Conservation (phyloP, 30 jellyfish, hydroid and myxozoan species). For the Hydra vulgaris region DNA sequence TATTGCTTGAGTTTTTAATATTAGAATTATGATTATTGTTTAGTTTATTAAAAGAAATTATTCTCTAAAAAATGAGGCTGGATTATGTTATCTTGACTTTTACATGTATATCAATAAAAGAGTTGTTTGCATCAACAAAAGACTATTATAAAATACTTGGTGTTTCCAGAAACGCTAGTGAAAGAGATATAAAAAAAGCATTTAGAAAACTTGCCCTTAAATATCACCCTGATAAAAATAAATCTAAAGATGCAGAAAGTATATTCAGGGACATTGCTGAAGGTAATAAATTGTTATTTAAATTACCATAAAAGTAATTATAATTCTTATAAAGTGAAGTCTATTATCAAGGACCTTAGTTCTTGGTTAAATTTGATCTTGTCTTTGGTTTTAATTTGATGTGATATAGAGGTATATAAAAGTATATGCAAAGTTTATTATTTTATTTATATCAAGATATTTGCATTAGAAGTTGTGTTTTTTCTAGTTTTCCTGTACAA, state of each 20-base stretch:
- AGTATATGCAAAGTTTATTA: no score
- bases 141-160: conserved; percentile 88
- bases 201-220: conserved; percentile 80
- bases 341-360: no score
- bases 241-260: conserved; percentile 63
- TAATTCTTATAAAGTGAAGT: no score
- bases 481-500: no score
- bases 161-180: conserved; percentile 64
- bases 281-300: conserved; percentile 39
- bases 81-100: conserved; percentile 15
- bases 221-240: conserved; percentile 93
- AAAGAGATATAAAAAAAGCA: conserved; percentile 77
- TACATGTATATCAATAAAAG: conserved; percentile 11
- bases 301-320: no score
- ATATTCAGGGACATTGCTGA: conserved; percentile 86
- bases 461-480: no score
- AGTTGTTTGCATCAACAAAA: conserved; percentile 34
- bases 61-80: conserved; percentile 4
- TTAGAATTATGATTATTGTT: neutral
- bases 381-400: no score
- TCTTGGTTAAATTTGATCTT: no score
- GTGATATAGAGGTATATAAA: no score
- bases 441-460: no score
- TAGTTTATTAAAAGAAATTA: neutral
- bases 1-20: neutral